Base-by-base conservation (phyloP, 2,113 vertebrate genomes). In the Pygoscelis adeliae region DNA sequence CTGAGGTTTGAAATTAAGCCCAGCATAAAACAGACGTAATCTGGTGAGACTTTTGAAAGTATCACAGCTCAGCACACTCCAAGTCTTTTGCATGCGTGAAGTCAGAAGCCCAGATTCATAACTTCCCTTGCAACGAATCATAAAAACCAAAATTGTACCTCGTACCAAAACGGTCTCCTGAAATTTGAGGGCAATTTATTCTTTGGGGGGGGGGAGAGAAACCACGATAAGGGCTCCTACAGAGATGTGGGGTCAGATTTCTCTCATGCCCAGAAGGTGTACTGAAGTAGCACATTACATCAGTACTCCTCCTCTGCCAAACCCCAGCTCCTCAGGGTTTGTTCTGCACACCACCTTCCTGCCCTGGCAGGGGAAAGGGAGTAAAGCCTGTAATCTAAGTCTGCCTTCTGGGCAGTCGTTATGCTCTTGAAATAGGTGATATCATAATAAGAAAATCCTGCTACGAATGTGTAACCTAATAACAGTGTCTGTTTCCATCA, bases 1-100 rank as follows among this genome's bases (percentile, higher is more conserved):
- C 42, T n/a, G 23, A 49, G 47, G 32, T 69, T 86, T 82, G 55
- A 90, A 71, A 46, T 23, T 61, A 69, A 84, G 25, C 5, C 14
- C 14, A 13, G 15, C n/a, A 49, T 23, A 27, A 74, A 72, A 8
- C 7, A 87, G 11, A 20, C 2, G 1, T 42, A 71, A 4, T 1
- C 21, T 10, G 17, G 23, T 23, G 38, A 63, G 55, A 44, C 26
- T 49, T 81, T 3, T 19, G 26, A 30, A 71, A 66, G 22, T 27
- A 30, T 20, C 70, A 23, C 9, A 50, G 36, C 55, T 67, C 67
- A 59, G 34, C 23, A 47, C 4, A 27, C 21, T 50, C 27, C 46
- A 56, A 88, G 25, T 10, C 21, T 25, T 58, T 8, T 10, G 32
- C 58, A 59, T 8, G 1, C 0, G 0, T 16, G 13, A 30, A 22